phyloP scores from a whole-genome alignment of 2,797 vertebrate species.

The Gallinago stenura region DNA sequence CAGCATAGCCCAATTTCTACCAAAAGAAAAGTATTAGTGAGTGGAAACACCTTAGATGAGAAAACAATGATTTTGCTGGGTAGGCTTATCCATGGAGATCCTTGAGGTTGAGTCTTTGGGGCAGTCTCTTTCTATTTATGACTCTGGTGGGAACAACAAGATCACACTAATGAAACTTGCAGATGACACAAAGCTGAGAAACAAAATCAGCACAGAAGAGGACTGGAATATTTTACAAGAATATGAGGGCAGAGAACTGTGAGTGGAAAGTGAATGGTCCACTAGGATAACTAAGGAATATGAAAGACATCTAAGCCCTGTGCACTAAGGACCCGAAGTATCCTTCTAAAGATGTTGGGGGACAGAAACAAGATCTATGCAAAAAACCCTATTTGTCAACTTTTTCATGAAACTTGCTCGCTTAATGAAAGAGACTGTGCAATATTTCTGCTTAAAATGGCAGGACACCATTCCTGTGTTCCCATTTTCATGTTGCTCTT shows the following conservation, averaged over 20 bases:
- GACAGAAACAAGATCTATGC: not conserved
- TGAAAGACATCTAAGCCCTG: not conserved
- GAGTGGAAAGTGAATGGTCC: fast-evolving
- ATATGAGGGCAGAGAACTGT: not conserved
- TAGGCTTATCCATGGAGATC: not conserved
- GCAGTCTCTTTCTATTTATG: not conserved
- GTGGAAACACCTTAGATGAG: not conserved
- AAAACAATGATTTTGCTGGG: not conserved
- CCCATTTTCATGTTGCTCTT: not conserved
- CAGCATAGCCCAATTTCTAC: not conserved
- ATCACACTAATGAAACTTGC: not conserved
- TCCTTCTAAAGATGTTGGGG: not conserved
- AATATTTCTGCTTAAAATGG: not conserved
- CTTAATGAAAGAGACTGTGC: not conserved
- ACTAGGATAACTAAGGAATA: not conserved
- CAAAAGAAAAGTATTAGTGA: not conserved
- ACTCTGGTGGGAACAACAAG: not conserved
- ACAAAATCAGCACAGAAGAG: not conserved
- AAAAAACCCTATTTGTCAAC: fast-evolving
- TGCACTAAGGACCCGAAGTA: not conserved
- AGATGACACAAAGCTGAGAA: not conserved
- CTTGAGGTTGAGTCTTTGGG: not conserved
- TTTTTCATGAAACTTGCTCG: not conserved
- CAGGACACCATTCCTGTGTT: not conserved
- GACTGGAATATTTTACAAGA: slow-evolving; percentile 4